phyloP scores from a whole-genome alignment of 2,797 vertebrate genomes.

The Gymnoscopelus microlampas region DNA sequence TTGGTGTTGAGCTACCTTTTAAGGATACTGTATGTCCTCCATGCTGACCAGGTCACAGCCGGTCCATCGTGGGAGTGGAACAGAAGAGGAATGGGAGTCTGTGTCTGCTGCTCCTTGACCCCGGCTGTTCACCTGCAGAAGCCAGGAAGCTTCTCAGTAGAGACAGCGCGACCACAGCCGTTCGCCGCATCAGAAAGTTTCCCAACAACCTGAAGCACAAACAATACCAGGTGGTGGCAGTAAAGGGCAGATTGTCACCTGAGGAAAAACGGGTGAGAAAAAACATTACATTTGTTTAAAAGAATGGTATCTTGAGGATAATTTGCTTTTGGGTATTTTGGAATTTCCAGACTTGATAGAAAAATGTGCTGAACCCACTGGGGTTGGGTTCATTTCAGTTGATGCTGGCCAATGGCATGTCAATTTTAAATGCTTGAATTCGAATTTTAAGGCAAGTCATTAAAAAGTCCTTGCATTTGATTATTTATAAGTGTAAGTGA shows the following conservation, averaged over 20 bases:
- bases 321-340: too few relatives aligned
- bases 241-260: slow-evolving; percentile 83
- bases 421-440: too few relatives aligned
- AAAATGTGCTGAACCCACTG: too few relatives aligned
- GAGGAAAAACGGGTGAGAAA: slow-evolving; percentile 87
- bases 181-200: slow-evolving; percentile 83
- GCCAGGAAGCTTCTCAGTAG: slow-evolving; percentile 85
- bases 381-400: too few relatives aligned
- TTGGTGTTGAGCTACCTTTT: neutral
- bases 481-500: too few relatives aligned
- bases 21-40: neutral
- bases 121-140: slow-evolving; percentile 81
- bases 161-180: slow-evolving; percentile 60
- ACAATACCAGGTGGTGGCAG: slow-evolving; percentile 91
- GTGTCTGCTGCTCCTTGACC: slow-evolving; percentile 90
- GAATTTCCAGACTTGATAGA: too few relatives aligned
- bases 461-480: too few relatives aligned
- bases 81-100: slow-evolving; percentile 87
- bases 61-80: slow-evolving; percentile 90
- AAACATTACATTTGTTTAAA: too few relatives aligned
- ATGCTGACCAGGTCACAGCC: slow-evolving; percentile 88
- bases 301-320: too few relatives aligned
- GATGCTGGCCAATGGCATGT: too few relatives aligned
- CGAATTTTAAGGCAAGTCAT: too few relatives aligned
- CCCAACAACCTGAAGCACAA: slow-evolving; percentile 86